Evolutionary conservation across 2,797 vertebrate species (phyloP).

Genomic region (Odontamblyopus lacepedii): DNA sequence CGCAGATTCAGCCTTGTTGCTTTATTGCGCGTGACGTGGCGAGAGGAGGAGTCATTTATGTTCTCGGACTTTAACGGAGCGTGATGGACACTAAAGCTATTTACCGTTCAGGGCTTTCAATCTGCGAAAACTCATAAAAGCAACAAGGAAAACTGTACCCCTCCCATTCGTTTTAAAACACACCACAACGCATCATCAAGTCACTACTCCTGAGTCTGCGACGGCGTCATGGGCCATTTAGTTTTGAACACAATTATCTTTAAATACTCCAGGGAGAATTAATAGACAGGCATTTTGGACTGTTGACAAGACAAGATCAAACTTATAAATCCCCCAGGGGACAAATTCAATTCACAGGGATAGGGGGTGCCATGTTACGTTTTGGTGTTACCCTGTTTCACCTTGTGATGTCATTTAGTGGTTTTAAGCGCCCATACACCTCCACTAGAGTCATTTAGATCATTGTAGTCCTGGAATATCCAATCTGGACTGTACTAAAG

Average conservation of each 20-base stretch:
- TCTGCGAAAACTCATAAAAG: constrained; percentile 5
- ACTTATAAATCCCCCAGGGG: background rate
- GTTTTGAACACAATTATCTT: background rate
- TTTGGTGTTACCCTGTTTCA: too few relatives aligned
- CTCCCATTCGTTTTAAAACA: background rate
- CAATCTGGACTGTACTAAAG: too few relatives aligned
- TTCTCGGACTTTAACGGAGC: constrained; percentile 14
- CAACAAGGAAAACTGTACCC: background rate
- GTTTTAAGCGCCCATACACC: too few relatives aligned
- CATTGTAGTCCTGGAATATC: too few relatives aligned
- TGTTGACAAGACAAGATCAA: background rate
- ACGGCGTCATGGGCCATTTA: background rate
- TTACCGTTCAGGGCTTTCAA: constrained; percentile 15
- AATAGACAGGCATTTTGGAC: background rate
- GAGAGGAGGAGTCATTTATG: background rate
- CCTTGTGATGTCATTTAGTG: too few relatives aligned
- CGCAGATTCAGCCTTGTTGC: background rate
- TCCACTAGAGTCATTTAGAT: too few relatives aligned
- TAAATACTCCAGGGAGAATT: background rate
- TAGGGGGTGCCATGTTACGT: too few relatives aligned
- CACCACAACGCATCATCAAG: constrained; percentile 19
- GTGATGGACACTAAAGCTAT: constrained; percentile 16
- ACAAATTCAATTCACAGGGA: background rate
- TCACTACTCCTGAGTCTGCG: background rate
- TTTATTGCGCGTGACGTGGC: constrained; percentile 28